Conservation (phyloP, 2,888 invertebrate genomes). For the Protonemura montana region DNA sequence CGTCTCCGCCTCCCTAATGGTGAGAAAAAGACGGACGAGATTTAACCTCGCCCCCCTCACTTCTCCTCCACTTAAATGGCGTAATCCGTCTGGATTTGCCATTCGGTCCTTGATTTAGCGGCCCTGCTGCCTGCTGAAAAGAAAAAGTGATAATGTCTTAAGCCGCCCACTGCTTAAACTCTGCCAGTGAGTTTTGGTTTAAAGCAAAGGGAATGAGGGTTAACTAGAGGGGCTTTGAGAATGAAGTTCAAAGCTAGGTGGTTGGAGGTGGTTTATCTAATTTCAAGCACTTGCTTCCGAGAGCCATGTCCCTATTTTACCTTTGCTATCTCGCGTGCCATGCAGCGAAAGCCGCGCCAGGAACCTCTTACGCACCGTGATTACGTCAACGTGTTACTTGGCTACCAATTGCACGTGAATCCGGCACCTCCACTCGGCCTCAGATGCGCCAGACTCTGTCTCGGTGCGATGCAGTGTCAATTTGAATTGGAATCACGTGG, state of each 20-base stretch:
- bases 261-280: slow-evolving; percentile 47
- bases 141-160: slow-evolving; percentile 50
- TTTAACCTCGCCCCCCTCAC: slow-evolving; percentile 45
- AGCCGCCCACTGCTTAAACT: slow-evolving; percentile 47
- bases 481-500: too few species aligned
- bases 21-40: slow-evolving; percentile 47
- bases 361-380: not conserved
- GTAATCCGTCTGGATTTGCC: slow-evolving; percentile 50
- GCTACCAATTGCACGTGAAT: not conserved
- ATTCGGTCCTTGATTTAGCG: slow-evolving; percentile 48
- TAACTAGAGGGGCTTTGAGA: slow-evolving; percentile 38
- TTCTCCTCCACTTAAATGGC: slow-evolving; percentile 48
- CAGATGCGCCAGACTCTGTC: not conserved
- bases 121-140: slow-evolving; percentile 43
- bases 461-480: too few species aligned
- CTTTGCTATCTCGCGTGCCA: slow-evolving; percentile 36
- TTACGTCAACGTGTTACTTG: not conserved
- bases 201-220: slow-evolving; percentile 42
- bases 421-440: not conserved
- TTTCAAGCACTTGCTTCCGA: slow-evolving; percentile 46
- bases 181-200: slow-evolving; percentile 46
- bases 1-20: slow-evolving; percentile 36
- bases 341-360: slow-evolving; percentile 19
- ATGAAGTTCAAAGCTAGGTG: slow-evolving; percentile 40
- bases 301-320: slow-evolving; percentile 33